A percentile compares a stretch with the other conserved stretches of the same genome.
These are phyloP conservation scores for Oryzias javanicus DNA, from an alignment of 2,113 vertebrate genomes.

Conservation along the genomic window DNA sequence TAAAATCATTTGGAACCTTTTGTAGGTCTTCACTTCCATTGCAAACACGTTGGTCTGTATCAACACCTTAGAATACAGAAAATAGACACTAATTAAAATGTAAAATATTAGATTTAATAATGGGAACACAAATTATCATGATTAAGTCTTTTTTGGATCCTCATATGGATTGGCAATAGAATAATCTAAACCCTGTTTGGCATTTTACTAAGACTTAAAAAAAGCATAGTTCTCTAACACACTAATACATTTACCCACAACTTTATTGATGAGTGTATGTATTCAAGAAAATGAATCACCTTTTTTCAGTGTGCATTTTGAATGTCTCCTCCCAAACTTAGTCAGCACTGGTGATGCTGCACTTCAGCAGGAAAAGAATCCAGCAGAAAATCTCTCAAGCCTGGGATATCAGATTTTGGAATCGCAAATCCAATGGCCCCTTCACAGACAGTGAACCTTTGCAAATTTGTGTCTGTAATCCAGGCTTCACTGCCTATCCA, in stretches of 20 bases:
- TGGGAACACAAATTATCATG: too few relatives aligned
- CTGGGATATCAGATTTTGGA: constrained; percentile 62
- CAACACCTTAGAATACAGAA: constrained; percentile 9
- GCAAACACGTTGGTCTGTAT: constrained; percentile 23
- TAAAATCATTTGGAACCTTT: constrained; percentile 54
- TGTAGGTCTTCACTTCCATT: constrained; percentile 63
- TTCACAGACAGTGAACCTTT: constrained; percentile 38
- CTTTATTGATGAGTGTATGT: too few relatives aligned
- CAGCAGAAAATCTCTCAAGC: constrained; percentile 67
- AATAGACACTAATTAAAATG: too few relatives aligned
- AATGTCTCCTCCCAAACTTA: constrained; percentile 72
- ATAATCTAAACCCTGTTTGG: too few relatives aligned
- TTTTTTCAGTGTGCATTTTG: constrained; percentile 54
- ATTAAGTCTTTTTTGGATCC: too few relatives aligned
- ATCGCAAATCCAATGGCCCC: constrained; percentile 68
- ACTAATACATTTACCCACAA: too few relatives aligned
- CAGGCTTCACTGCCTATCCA: constrained; percentile 74
- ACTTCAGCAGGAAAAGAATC: constrained; percentile 48
- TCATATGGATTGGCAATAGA: too few relatives aligned
- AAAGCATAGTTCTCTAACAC: too few relatives aligned
- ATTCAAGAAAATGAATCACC: constrained; percentile 21
- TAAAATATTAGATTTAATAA: not conserved
- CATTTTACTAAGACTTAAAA: too few relatives aligned
- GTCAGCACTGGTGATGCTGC: constrained; percentile 45
- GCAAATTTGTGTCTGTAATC: constrained; percentile 60